These are phyloP conservation scores for Nanorana parkeri DNA, from an alignment of 2,113 vertebrate species.

Conservation along the genomic window DNA sequence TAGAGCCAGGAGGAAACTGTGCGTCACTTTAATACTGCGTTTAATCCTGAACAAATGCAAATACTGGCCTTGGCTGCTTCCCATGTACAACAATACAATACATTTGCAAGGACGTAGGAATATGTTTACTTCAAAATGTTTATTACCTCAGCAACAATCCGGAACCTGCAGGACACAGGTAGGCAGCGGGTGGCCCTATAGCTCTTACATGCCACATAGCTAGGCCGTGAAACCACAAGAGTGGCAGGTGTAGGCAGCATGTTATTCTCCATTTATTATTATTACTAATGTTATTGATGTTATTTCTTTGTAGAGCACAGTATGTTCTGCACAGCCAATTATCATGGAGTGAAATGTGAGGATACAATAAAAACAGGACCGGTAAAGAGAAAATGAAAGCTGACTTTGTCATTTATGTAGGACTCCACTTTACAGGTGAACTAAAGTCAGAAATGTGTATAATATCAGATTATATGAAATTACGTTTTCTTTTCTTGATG, in stretches of 20 bases:
- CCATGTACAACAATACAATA: conserved; percentile 46
- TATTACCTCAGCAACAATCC: conserved; percentile 34
- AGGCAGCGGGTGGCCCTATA: not conserved
- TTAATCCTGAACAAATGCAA: conserved; percentile 48
- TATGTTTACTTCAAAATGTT: conserved; percentile 35
- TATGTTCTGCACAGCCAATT: no score
- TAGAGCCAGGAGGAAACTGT: conserved; percentile 40
- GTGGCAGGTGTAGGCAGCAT: not conserved
- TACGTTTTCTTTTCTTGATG: no score
- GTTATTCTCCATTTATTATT: not conserved
- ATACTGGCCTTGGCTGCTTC: conserved; percentile 47
- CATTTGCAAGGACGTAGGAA: conserved; percentile 1
- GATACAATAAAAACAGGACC: no score
- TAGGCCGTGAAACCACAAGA: not conserved
- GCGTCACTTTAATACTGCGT: conserved; percentile 29
- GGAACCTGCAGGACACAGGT: not conserved
- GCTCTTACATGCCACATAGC: no score
- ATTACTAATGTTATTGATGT: not conserved
- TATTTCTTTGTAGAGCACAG: no score
- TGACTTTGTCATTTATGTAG: no score
- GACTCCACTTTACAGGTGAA: no score
- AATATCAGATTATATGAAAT: no score
- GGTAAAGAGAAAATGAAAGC: no score
- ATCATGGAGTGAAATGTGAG: no score
- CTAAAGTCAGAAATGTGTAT: no score